A percentile compares a stretch with the other conserved stretches of the same genome.
These are phyloP conservation scores for Tetraodon nigroviridis DNA, from an alignment of 2,113 vertebrate species.

Conservation along the genomic window DNA sequence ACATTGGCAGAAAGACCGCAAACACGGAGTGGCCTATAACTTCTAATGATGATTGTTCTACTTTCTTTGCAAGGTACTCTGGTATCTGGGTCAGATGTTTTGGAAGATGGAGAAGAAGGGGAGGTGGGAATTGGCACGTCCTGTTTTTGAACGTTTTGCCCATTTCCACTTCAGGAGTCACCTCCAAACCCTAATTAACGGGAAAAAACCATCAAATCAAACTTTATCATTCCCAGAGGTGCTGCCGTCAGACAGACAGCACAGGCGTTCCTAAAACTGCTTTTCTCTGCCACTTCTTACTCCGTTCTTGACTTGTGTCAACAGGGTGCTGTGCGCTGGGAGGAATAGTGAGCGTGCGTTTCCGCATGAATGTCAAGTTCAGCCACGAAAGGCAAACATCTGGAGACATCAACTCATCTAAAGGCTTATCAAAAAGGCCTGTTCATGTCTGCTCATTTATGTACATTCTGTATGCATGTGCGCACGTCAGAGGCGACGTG, in stretches of 20 bases:
- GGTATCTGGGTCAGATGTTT: slow-evolving; percentile 70
- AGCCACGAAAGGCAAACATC: slow-evolving; percentile 46
- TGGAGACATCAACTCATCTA: slow-evolving; percentile 51
- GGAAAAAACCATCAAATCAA: slow-evolving; percentile 71
- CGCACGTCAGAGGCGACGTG: slow-evolving; percentile 52
- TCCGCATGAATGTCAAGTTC: slow-evolving; percentile 49
- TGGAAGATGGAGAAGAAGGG: slow-evolving; percentile 66
- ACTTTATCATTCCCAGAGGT: slow-evolving; percentile 68
- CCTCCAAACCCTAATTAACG: slow-evolving; percentile 74
- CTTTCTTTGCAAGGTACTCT: slow-evolving; percentile 60
- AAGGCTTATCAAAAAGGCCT: slow-evolving; percentile 31
- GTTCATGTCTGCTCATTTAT: slow-evolving; percentile 5
- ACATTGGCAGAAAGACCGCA: slow-evolving; percentile 53
- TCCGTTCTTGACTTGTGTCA: slow-evolving; percentile 36
- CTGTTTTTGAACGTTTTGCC: slow-evolving; percentile 68
- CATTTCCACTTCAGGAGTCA: slow-evolving; percentile 70
- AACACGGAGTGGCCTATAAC: slow-evolving; percentile 58
- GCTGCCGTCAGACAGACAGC: slow-evolving; percentile 60
- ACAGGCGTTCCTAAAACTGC: slow-evolving; percentile 51
- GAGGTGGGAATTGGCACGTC: slow-evolving; percentile 66
- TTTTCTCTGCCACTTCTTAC: slow-evolving; percentile 47
- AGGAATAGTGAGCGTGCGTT: slow-evolving; percentile 32
- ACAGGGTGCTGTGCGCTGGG: slow-evolving; percentile 15
- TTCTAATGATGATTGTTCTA: slow-evolving; percentile 72
- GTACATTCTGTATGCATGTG: slow-evolving; percentile 42